Percentiles rank a stretch among this genome's conserved stretches.
Conservation (phyloP, 2,797 vertebrate genomes). For the Spatula clypeata region DNA sequence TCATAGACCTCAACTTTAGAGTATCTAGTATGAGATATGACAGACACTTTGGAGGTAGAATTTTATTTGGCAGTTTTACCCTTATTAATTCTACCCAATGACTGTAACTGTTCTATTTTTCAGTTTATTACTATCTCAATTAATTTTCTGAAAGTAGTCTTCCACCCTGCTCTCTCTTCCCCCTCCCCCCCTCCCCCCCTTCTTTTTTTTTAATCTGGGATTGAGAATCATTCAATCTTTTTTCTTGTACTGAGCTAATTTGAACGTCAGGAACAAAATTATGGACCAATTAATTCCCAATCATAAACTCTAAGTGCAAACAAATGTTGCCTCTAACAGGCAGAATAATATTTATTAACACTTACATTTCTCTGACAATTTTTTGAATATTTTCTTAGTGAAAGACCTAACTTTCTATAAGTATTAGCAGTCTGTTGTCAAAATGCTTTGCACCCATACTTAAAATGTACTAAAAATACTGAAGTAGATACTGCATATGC, state of each 20-base stretch:
- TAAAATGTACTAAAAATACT: constrained; percentile 17
- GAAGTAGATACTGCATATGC: neutral
- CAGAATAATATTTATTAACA: neutral
- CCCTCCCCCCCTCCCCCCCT: too few species aligned
- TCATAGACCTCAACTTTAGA: neutral
- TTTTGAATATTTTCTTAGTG: neutral
- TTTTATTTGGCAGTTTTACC: constrained; percentile 24
- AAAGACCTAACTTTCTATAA: neutral
- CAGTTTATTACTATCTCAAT: neutral
- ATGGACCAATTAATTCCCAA: neutral
- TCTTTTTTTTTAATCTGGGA: neutral
- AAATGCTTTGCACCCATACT: neutral
- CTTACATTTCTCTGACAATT: neutral
- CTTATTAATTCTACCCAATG: neutral
- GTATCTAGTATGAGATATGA: neutral
- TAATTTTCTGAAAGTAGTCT: neutral
- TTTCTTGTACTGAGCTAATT: neutral
- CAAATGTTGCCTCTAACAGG: neutral
- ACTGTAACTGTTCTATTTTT: neutral
- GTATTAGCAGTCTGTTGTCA: neutral
- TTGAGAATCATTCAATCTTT: neutral
- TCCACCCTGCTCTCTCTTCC: too few species aligned
- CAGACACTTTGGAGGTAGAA: neutral
- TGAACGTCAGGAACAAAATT: neutral
- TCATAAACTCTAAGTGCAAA: neutral